These are phyloP conservation scores for Patella ulyssiponensis DNA, from an alignment of 2,888 invertebrate genomes.

Conservation along the genomic window DNA sequence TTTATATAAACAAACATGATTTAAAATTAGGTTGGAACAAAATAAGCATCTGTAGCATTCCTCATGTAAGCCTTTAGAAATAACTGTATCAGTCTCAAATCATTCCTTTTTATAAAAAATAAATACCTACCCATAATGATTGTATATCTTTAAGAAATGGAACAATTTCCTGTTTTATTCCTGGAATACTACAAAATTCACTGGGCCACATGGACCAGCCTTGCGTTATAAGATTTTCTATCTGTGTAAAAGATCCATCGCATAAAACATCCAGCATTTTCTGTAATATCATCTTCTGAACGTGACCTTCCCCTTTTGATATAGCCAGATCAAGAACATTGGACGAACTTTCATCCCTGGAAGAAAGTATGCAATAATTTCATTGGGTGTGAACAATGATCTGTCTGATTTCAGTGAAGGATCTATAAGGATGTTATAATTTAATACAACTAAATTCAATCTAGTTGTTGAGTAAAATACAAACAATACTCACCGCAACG, in stretches of 20 bases:
- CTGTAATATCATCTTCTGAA: slow-evolving; percentile 10
- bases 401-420: too few species aligned
- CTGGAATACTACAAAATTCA: not conserved
- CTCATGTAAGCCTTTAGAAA: too few species aligned
- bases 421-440: too few species aligned
- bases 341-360: slow-evolving; percentile 13
- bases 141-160: slow-evolving; percentile 3
- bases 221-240: not conserved
- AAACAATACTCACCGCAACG: slow-evolving; percentile 13
- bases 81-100: too few species aligned
- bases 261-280: not conserved
- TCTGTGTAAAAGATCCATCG: not conserved
- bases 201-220: slow-evolving; percentile 1
- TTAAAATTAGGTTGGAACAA: too few species aligned
- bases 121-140: not conserved
- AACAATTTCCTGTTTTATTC: not conserved
- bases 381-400: too few species aligned
- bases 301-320: not conserved
- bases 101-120: too few species aligned
- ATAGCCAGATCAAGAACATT: slow-evolving; percentile 20
- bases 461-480: too few species aligned
- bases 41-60: too few species aligned
- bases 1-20: too few species aligned
- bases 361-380: not conserved
- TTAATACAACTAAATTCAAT: too few species aligned